Conservation (phyloP, 2,888 invertebrate species). For the Phragmatobia fuliginosa region DNA sequence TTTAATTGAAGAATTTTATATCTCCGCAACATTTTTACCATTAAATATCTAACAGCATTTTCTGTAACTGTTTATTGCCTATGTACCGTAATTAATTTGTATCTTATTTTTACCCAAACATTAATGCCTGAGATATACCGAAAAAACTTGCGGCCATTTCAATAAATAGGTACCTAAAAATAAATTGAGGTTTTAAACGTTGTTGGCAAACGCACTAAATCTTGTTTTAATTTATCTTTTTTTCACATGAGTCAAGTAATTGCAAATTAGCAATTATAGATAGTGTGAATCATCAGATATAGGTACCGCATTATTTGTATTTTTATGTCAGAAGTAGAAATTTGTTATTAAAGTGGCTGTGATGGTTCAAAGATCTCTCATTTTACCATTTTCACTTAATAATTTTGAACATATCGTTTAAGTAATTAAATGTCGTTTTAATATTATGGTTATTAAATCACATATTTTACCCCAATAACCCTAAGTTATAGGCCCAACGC, state of each 20-base stretch:
- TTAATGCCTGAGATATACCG: background rate
- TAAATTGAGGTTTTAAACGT: background rate
- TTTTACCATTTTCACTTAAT: background rate
- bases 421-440: too few relatives aligned
- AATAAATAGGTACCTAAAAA: background rate
- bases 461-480: background rate
- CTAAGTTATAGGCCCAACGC: background rate
- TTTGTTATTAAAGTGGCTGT: background rate
- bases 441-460: too few relatives aligned
- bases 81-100: conserved; percentile 4
- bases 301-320: background rate
- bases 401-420: background rate
- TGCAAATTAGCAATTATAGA: background rate
- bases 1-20: conserved; percentile 1
- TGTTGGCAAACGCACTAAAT: background rate
- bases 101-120: background rate
- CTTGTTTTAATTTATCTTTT: background rate
- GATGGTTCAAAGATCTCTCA: too few relatives aligned
- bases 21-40: conserved; percentile 17
- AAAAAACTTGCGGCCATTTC: background rate
- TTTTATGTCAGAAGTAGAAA: background rate
- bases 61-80: conserved; percentile 12
- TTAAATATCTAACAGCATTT: conserved; percentile 18
- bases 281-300: background rate
- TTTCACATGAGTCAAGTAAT: background rate